These are phyloP conservation scores for Heliconius aoede DNA, from an alignment of 2,888 invertebrate genomes.

Conservation along the genomic window DNA sequence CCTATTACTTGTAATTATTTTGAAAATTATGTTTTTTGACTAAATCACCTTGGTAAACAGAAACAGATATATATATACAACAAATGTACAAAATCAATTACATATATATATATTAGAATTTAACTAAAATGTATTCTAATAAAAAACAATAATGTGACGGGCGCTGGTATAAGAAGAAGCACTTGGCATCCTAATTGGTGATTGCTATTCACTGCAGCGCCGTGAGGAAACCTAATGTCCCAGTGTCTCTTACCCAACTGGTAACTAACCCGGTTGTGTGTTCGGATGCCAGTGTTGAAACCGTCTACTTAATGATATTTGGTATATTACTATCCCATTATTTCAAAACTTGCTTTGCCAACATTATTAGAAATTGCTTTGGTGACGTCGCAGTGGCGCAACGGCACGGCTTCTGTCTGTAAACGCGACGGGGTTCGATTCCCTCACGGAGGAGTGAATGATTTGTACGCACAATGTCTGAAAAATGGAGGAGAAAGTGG, in stretches of 20 bases:
- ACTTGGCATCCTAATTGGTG: conserved; percentile 34
- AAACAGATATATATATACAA: background rate
- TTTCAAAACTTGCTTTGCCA: background rate
- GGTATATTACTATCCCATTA: conserved; percentile 11
- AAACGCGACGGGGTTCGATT: too few species aligned
- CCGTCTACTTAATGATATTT: conserved; percentile 6
- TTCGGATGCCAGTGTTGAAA: conserved; percentile 29
- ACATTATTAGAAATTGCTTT: too few species aligned
- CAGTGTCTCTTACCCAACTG: conserved; percentile 44
- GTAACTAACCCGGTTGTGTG: conserved; percentile 35
- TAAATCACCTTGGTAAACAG: background rate
- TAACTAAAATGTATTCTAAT: background rate
- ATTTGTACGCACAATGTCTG: too few species aligned
- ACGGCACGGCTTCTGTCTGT: too few species aligned
- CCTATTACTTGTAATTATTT: background rate
- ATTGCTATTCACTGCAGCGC: conserved; percentile 42
- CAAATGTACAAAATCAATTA: background rate
- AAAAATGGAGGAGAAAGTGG: too few species aligned
- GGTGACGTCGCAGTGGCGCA: background rate
- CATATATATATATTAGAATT: too few species aligned
- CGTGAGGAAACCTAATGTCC: conserved; percentile 44
- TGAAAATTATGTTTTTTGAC: background rate
- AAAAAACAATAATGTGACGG: background rate
- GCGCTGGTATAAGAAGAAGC: conserved; percentile 8
- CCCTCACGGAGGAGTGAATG: too few species aligned